Percentiles rank a stretch among this genome's conserved stretches.
Evolutionary conservation across 2,797 vertebrate genomes (phyloP).

Genomic region (Kryptolebias ocellatus): DNA sequence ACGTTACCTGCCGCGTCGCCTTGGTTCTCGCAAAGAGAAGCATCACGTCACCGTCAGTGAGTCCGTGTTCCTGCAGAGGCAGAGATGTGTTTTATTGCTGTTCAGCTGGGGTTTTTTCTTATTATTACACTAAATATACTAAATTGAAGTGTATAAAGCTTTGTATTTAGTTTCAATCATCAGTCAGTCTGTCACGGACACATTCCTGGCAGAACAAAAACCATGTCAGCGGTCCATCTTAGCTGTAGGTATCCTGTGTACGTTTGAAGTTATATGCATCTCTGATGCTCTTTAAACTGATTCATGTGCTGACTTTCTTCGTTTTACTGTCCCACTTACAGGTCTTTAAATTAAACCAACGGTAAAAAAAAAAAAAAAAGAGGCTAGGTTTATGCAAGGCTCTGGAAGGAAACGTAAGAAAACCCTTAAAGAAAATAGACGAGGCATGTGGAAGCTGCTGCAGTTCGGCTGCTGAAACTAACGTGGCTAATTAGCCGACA

Average conservation of each 20-base stretch:
- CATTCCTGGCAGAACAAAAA: constrained; percentile 2
- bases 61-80: constrained; percentile 2
- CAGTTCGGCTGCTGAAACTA: neutral
- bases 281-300: neutral
- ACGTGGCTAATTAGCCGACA: too few relatives aligned
- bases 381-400: neutral
- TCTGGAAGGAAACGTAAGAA: constrained; percentile 21
- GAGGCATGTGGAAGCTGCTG: constrained; percentile 1
- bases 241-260: constrained; percentile 1
- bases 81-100: neutral
- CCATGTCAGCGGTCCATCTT: neutral
- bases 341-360: constrained; percentile 14
- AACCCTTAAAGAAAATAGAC: constrained; percentile 5
- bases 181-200: neutral
- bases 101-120: neutral
- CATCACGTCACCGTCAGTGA: constrained; percentile 18
- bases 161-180: neutral
- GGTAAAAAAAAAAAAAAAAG: neutral
- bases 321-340: neutral
- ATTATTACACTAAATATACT: neutral
- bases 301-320: constrained; percentile 6
- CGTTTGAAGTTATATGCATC: constrained; percentile 1
- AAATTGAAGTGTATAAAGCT: neutral
- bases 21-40: constrained; percentile 17
- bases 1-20: too few relatives aligned